Conservation (phyloP, 2,797 vertebrate species). For the Somateria mollissima region DNA sequence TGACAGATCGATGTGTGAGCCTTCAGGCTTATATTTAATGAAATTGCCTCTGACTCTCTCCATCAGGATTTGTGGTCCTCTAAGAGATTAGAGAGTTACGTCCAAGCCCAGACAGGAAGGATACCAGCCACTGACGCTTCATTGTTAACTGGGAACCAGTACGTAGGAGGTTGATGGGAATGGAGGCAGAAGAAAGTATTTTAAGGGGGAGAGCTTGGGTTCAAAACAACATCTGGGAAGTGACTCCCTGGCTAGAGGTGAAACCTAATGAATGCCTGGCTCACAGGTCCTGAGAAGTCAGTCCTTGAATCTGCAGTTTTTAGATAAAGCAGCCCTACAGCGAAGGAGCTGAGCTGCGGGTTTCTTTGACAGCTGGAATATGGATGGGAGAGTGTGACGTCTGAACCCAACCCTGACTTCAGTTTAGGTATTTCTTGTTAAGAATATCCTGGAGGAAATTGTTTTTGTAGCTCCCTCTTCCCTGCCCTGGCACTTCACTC, state of each 20-base stretch:
- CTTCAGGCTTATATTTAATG: background rate
- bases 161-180: background rate
- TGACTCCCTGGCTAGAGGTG: background rate
- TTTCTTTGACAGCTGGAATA: background rate
- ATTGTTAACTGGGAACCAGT: background rate
- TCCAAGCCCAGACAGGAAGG: background rate
- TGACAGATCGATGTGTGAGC: background rate
- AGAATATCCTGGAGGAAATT: background rate
- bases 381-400: rapidly evolving
- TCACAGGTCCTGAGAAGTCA: background rate
- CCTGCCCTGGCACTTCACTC: background rate
- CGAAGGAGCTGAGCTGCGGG: rapidly evolving
- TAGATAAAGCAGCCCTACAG: background rate
- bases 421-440: background rate
- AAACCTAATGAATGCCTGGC: background rate
- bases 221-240: background rate
- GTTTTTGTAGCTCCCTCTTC: background rate
- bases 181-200: background rate
- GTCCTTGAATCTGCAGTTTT: background rate
- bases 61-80: background rate
- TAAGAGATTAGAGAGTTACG: background rate
- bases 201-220: background rate
- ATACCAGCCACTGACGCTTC: background rate
- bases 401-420: background rate
- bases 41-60: background rate